Base-by-base conservation (phyloP, 2,888 invertebrate species). In the Tetramorium bicarinatum region DNA sequence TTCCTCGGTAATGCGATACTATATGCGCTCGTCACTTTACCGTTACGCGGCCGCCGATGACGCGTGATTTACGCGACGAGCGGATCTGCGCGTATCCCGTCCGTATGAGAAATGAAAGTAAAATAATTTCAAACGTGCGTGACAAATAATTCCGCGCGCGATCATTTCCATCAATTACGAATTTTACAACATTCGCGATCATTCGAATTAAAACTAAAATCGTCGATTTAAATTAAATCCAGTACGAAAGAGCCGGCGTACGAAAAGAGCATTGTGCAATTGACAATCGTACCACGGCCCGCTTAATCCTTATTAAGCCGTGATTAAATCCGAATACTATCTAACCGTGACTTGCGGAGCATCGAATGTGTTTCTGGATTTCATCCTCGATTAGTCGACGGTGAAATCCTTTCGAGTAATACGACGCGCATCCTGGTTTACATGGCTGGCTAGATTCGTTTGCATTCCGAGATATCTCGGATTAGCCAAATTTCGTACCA, bases 401-500 rank as follows among this genome's bases (percentile, higher is more conserved):
- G 44, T 34, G 47, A 47, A 80, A 38, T 34, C 72, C 47, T 79
- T 54, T 56, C 79, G 59, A 47, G 74, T 47, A 56, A 77, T 44
- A 49, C 66, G 25, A 69, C 66, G 47, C 52, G 64, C 56, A 74
- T 71, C 72, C 79, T 80, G 47, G 49, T 29, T 61, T 74, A 66
- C 74, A 66, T 84, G 79, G 69, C 87, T 87, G 81, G 62, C 82
- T 49, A 66, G 64, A 83, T 82, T 80, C 80, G 84, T 86, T 88
- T 88, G 83, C 69, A 83, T 87, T 80, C 86, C 64, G 41, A 91
- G 90, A 89, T 89, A 90, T 91, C 89, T 85, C 85, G 88, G 90
- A 91, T 92, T 90, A 91, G 87, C 89, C 89, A 88, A 90, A 92
- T 92, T 92, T 91, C 91, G 90, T 89, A 88, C 89, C 34, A 72